These are phyloP conservation scores for Rhopalosiphum padi DNA, from an alignment of 1,140 invertebrate species.

Conservation along the genomic window DNA sequence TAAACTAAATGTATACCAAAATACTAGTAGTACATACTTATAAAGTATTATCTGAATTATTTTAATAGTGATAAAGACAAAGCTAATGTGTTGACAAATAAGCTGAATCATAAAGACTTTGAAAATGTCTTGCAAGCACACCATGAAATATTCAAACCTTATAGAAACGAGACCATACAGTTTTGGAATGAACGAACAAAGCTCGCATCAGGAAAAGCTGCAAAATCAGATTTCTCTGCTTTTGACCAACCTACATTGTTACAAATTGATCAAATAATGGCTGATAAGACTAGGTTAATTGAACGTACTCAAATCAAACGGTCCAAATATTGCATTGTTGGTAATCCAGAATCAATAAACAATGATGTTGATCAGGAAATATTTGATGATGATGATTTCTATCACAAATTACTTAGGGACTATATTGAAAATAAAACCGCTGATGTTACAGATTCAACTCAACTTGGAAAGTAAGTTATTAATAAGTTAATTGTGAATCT, in stretches of 20 bases:
- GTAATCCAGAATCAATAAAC: slow-evolving; percentile 64
- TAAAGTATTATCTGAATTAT: not conserved
- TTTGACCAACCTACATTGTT: slow-evolving; percentile 80
- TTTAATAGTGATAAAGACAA: slow-evolving; percentile 58
- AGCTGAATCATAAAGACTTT: slow-evolving; percentile 72
- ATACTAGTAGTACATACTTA: not conserved
- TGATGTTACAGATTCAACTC: slow-evolving; percentile 80
- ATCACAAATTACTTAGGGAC: slow-evolving; percentile 90
- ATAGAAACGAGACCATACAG: slow-evolving; percentile 79
- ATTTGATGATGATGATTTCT: slow-evolving; percentile 97
- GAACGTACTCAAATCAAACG: slow-evolving; percentile 83
- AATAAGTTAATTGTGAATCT: not conserved
- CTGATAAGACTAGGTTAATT: slow-evolving; percentile 78
- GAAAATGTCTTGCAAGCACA: slow-evolving; percentile 70
- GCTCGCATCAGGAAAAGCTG: slow-evolving; percentile 69
- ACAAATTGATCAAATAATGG: slow-evolving; percentile 86
- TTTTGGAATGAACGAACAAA: slow-evolving; percentile 94
- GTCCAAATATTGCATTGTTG: slow-evolving; percentile 76
- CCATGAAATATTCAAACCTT: slow-evolving; percentile 73
- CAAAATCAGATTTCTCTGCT: slow-evolving; percentile 70
- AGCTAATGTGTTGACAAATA: slow-evolving; percentile 65
- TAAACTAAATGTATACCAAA: not conserved
- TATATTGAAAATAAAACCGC: slow-evolving; percentile 89
- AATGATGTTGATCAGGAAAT: slow-evolving; percentile 83
- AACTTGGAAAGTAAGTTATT: slow-evolving; percentile 65